These are phyloP conservation scores for Taurulus bubalis DNA, from an alignment of 2,113 vertebrate species.

Conservation along the genomic window DNA sequence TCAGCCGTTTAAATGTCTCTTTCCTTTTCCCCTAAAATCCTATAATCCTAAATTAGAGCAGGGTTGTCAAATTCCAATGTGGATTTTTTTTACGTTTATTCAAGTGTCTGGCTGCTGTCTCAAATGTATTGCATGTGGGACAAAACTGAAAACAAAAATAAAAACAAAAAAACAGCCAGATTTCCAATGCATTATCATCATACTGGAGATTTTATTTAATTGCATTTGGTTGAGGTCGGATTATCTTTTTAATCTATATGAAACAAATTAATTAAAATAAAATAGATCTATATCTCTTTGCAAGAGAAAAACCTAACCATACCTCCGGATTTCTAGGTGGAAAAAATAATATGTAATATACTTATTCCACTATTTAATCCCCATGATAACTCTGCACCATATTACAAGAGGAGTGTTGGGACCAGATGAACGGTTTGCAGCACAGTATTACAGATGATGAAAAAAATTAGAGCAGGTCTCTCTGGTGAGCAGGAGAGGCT, in stretches of 20 bases:
- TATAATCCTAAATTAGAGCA: conserved; percentile 57
- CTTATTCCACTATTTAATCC: conserved; percentile 14
- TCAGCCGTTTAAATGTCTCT: conserved; percentile 27
- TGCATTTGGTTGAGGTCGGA: neutral
- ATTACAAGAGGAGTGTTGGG: conserved; percentile 17
- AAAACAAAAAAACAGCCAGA: neutral
- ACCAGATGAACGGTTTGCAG: conserved; percentile 1
- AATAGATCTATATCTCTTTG: neutral
- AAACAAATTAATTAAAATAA: neutral
- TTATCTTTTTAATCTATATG: conserved; percentile 17
- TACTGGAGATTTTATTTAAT: conserved; percentile 4
- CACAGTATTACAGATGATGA: conserved; percentile 31
- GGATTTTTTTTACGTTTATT: conserved; percentile 33
- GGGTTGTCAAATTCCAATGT: conserved; percentile 33
- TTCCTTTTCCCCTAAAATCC: conserved; percentile 51
- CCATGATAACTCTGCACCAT: conserved; percentile 2
- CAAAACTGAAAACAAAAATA: neutral
- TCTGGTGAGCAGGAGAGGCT: conserved; percentile 28
- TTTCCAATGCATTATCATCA: neutral
- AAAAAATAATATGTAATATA: conserved; percentile 7
- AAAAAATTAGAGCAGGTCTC: conserved; percentile 39
- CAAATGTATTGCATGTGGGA: conserved; percentile 31
- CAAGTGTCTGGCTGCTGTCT: conserved; percentile 14
- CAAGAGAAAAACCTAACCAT: neutral
- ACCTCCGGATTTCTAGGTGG: neutral